These are phyloP conservation scores for Camelus dromedarius DNA, from an alignment of 2,113 vertebrate genomes.

Conservation along the genomic window DNA sequence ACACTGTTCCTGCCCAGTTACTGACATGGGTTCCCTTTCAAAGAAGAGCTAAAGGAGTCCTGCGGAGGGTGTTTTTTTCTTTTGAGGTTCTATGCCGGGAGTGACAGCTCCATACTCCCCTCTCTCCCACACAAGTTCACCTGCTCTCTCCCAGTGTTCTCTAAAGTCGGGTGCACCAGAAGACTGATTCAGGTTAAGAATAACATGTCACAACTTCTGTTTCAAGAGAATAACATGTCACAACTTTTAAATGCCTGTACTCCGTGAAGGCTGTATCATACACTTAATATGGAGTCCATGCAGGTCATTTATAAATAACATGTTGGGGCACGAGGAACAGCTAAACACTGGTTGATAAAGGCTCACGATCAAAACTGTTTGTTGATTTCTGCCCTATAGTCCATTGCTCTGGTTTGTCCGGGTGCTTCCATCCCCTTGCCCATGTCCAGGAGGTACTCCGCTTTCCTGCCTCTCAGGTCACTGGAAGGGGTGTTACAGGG, in stretches of 20 bases:
- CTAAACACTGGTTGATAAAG: not conserved
- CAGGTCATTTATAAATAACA: not conserved
- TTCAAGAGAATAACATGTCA: not conserved
- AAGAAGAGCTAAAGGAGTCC: not conserved
- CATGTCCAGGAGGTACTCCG: not conserved
- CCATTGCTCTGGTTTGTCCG: not conserved
- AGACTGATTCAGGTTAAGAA: not conserved
- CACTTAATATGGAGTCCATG: not conserved
- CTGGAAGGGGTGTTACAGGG: not conserved
- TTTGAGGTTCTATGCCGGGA: not conserved
- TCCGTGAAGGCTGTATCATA: not conserved
- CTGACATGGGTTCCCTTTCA: not conserved
- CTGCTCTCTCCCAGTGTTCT: not conserved
- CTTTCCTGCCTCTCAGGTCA: not conserved
- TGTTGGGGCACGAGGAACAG: rapidly evolving
- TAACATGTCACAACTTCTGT: not conserved
- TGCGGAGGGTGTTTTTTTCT: not conserved
- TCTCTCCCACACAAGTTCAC: not conserved
- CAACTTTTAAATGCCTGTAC: not conserved
- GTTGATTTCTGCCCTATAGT: not conserved
- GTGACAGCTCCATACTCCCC: too few relatives aligned
- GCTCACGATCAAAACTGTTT: not conserved
- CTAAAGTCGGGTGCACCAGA: not conserved
- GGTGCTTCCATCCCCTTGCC: not conserved
- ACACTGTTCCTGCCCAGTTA: not conserved